Conservation (phyloP, 2,113 vertebrate genomes). For the Suricata suricatta region DNA sequence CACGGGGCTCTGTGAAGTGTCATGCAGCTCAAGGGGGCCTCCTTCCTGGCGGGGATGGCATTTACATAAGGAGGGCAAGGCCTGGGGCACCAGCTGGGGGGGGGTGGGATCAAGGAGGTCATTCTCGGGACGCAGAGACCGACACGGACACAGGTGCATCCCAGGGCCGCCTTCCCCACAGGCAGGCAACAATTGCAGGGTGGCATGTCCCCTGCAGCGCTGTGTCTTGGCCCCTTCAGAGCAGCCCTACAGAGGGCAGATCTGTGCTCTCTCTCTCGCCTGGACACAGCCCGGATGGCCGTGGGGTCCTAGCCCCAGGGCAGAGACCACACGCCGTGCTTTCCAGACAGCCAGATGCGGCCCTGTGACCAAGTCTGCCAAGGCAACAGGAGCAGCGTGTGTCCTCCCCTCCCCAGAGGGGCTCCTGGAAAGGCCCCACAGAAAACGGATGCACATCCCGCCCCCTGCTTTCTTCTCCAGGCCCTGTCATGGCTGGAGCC, state of each 20-base stretch:
- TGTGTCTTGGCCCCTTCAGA: not conserved
- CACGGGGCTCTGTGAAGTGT: not conserved
- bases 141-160: not conserved
- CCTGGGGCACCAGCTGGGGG: not conserved
- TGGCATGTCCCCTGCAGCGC: no score
- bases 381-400: rapidly evolving
- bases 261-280: not conserved
- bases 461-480: not conserved
- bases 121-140: rapidly evolving
- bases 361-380: not conserved
- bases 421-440: not conserved
- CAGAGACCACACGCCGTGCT: not conserved
- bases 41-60: not conserved
- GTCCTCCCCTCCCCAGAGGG: no score
- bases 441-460: not conserved
- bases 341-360: not conserved
- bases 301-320: not conserved
- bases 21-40: not conserved
- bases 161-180: rapidly evolving
- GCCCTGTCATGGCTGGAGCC: not conserved
- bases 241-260: not conserved
- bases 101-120: not conserved
- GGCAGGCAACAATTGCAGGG: no score
- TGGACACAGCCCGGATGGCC: not conserved
- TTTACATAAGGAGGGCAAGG: not conserved